Evolutionary conservation across 2,888 invertebrate species (phyloP), one percentile per base, ranked within the genome.

Genomic region (Polydrusus tereticollis): DNA sequence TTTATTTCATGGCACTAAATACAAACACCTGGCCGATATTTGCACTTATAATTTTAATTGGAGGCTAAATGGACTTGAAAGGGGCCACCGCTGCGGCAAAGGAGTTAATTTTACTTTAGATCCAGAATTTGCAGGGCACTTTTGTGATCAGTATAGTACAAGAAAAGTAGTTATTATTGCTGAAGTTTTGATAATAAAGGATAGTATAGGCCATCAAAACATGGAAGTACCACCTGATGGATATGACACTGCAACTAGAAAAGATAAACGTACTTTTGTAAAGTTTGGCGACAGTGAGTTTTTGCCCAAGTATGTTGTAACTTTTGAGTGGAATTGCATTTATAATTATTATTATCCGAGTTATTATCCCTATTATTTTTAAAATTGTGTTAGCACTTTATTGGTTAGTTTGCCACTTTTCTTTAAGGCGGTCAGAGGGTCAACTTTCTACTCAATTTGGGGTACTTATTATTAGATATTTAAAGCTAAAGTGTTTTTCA

Each of bases 1-100:
- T 7, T 18, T 55, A 14, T 55, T 29, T 18, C 55, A 55, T 55
- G 55, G 55, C n/a, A 55, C 55, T n/a, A 55, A 29, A 33, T 26
- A 16, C 16, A 14, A 55, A 3, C 16, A 55, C 14, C 10, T 55
- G 1, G 55, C 14, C 2, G 14, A 55, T 16, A 55, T 55, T 16
- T 33, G 55, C 33, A 29, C 10, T 1, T 55, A 33, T 29, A 55
- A 55, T 29, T 55, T 55, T 33, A 10, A 55, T 29, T 55, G 55
- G 55, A 33, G 55, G 33, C 29, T 29, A 10, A 29, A 18, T 16
- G 55, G 55, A 29, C n/a, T 26, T 29, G 29, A 55, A 55, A 55
- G 55, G 16, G 55, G 55, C n/a, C 55, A 29, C 8, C 33, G 29
- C n/a, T 55, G 16, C 33, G 55, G 55, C 4, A 55, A 33, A 33